Percentiles rank a stretch among this genome's conserved stretches.
phyloP scores from a whole-genome alignment of 2,888 invertebrate genomes.

The Microchrysa polita region DNA sequence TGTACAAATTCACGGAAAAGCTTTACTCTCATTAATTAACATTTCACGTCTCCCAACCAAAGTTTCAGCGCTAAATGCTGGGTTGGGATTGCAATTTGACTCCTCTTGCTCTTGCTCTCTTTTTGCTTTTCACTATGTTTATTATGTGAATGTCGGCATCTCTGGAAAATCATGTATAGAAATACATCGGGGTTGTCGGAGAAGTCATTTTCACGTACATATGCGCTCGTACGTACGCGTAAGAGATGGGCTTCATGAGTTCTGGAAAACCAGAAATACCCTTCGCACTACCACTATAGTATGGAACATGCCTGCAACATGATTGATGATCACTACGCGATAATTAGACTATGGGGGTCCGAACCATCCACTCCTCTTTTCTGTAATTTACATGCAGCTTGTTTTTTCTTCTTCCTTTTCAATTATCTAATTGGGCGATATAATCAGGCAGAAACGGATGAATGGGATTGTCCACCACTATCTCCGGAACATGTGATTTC shows the following conservation, averaged over 20 bases:
- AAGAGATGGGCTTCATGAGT: neutral
- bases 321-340: conserved; percentile 50
- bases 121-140: conserved; percentile 2
- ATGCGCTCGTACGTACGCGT: conserved; percentile 9
- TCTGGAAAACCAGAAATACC: conserved; percentile 10
- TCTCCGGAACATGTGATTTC: conserved; percentile 40
- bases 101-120: no score
- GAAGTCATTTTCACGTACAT: no score
- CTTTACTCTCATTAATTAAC: conserved; percentile 50
- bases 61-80: neutral
- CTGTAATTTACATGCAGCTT: neutral
- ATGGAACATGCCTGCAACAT: conserved; percentile 42
- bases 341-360: conserved; percentile 46
- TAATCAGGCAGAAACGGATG: conserved; percentile 48
- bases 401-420: conserved; percentile 43
- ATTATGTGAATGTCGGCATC: conserved; percentile 33
- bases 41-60: conserved; percentile 47
- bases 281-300: neutral
- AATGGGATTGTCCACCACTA: conserved; percentile 20
- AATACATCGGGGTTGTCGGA: conserved; percentile 25
- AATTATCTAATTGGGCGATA: conserved; percentile 50
- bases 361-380: neutral
- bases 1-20: conserved; percentile 49
- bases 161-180: conserved; percentile 16
- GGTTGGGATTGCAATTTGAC: neutral